phyloP scores from a whole-genome alignment of 2,113 vertebrate species.

The Poeciliopsis retropinna region DNA sequence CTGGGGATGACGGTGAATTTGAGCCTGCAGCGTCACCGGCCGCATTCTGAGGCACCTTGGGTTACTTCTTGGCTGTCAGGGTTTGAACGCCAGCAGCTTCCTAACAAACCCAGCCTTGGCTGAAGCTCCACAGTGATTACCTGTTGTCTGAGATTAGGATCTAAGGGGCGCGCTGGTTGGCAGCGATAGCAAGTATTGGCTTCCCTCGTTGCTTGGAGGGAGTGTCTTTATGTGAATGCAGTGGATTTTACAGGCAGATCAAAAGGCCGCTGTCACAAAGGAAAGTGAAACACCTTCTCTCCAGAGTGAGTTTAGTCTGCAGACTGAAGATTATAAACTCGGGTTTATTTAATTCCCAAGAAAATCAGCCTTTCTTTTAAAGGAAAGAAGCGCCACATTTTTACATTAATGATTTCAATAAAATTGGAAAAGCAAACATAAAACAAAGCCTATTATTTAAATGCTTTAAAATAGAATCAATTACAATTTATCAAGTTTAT shows the following conservation, averaged over 20 bases:
- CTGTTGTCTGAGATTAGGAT: slow-evolving; percentile 36
- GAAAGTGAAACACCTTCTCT: slow-evolving; percentile 6
- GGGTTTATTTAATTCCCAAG: background rate
- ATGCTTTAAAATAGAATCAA: too few relatives aligned
- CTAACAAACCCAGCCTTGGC: slow-evolving; percentile 36
- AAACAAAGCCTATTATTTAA: too few relatives aligned
- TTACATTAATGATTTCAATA: background rate
- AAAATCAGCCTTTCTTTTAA: background rate
- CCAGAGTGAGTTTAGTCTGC: background rate
- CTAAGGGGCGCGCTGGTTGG: slow-evolving; percentile 27
- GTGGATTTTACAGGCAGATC: slow-evolving; percentile 31
- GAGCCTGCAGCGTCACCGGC: slow-evolving; percentile 61
- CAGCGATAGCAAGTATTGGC: slow-evolving; percentile 10
- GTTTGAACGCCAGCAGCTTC: slow-evolving; percentile 49
- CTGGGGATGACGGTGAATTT: slow-evolving; percentile 59
- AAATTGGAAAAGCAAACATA: too few relatives aligned
- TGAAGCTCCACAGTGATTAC: slow-evolving; percentile 35
- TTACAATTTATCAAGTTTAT: too few relatives aligned
- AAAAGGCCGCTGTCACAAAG: slow-evolving; percentile 8
- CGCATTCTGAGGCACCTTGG: slow-evolving; percentile 44
- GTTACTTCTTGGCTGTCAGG: slow-evolving; percentile 50
- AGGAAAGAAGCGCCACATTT: background rate
- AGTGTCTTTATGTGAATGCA: slow-evolving; percentile 30
- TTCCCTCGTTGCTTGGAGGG: slow-evolving; percentile 24
- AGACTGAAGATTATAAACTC: background rate